Evolutionary conservation across 2,113 vertebrate genomes (phyloP), one percentile per base, ranked within the genome.

Genomic region (Indri indri): DNA sequence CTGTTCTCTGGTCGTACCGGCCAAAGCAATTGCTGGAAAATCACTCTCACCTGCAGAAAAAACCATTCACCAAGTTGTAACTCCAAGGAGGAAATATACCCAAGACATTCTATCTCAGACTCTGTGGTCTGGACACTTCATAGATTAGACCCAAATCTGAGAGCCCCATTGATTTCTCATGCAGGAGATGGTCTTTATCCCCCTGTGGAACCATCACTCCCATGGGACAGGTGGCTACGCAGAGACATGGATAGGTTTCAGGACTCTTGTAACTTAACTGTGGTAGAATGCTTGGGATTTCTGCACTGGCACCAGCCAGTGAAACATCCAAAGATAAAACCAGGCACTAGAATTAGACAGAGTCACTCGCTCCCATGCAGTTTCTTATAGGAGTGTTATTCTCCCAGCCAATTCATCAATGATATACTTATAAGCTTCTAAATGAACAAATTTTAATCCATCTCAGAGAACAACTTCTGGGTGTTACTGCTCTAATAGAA

Each of bases 31-130:
- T 0, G 4, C 87, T 57, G 76, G 81, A n/a, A 45, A 86, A 45
- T 84, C 70, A 54, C 85, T 45, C 32, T 61, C 61, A 59, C 97
- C 97, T 98, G 92, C 42, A 83, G 85, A 57, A 57, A 66, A 94
- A 92, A 96, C 6, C 63, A 91, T 11, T 10, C 0, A 8, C 8
- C 91, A 92, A 59, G n/a, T 11, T 94, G 66, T 84, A 71, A 95
- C n/a, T 81, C 70, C 87, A 77, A 27, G 34, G 18, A 94, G 22
- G 59, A 93, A 83, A 81, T 32, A 74, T 12, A 65, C 16, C 52
- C 68, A 50, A 37, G 23, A 65, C 34, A 1, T 32, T 52, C 23
- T 2, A 30, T 23, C 70, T 50, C 73, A 11, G 42, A 57, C 66
- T 45, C 74, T 7, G 23, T 23, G 37, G 47, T 40, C 61, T 18